phyloP scores from a whole-genome alignment of 2,113 vertebrate genomes.

The Gnathonemus longibarbis region DNA sequence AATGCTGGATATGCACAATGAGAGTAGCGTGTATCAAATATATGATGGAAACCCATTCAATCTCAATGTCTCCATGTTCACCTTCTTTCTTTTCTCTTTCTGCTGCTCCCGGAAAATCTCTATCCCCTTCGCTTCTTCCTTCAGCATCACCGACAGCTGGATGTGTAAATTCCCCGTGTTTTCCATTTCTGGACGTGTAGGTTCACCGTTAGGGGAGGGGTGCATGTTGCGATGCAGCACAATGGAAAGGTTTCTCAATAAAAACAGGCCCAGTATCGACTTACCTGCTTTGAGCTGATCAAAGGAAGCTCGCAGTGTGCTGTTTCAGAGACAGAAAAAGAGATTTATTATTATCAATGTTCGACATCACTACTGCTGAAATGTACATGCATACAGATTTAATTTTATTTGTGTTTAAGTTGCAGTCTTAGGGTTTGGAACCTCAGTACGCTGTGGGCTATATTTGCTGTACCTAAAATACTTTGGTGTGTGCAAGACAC shows the following conservation, averaged over 20 bases:
- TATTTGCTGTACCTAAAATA: not conserved
- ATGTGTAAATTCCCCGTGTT: slow-evolving; percentile 81
- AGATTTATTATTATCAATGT: not conserved
- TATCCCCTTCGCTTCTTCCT: slow-evolving; percentile 79
- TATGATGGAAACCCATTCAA: not conserved
- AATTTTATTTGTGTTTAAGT: not conserved
- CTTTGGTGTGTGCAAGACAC: not conserved
- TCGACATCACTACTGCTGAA: not conserved
- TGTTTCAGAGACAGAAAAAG: slow-evolving; percentile 42
- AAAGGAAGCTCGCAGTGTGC: slow-evolving; percentile 78
- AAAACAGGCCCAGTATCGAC: slow-evolving; percentile 36
- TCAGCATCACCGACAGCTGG: slow-evolving; percentile 72
- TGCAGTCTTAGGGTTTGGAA: not conserved
- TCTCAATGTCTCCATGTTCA: slow-evolving; percentile 29
- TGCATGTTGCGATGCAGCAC: not conserved
- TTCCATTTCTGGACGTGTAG: slow-evolving; percentile 73
- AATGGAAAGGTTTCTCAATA: not conserved
- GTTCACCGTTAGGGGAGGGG: not conserved
- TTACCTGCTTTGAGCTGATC: slow-evolving; percentile 86
- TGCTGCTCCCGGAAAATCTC: slow-evolving; percentile 88
- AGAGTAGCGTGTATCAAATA: not conserved
- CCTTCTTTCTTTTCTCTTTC: slow-evolving; percentile 91
- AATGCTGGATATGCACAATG: not conserved
- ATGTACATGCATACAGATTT: not conserved
- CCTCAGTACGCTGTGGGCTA: not conserved